Conservation (phyloP, 2,888 invertebrate genomes). For the Griposia aprilina region DNA sequence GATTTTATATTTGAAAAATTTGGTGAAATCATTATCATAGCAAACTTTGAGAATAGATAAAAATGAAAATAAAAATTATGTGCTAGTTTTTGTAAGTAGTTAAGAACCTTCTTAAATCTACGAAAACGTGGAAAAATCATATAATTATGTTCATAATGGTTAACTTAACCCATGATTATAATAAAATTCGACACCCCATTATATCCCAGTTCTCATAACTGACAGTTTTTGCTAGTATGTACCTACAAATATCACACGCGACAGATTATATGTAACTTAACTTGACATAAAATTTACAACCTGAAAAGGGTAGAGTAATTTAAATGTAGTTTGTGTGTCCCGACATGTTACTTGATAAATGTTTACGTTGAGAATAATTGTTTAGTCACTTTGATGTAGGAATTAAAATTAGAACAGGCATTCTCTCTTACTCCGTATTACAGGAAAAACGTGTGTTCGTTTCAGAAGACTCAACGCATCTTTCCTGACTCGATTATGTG, state of each 20-base stretch:
- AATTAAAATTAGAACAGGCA: slow-evolving; percentile 3
- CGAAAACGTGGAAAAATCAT: too few species aligned
- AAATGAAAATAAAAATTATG: too few species aligned
- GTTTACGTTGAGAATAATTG: slow-evolving; percentile 2
- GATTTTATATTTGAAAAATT: too few species aligned
- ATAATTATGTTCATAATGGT: too few species aligned
- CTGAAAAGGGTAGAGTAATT: slow-evolving; percentile 56
- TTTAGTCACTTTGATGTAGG: not conserved
- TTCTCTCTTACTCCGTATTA: not conserved
- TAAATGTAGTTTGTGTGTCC: slow-evolving; percentile 28
- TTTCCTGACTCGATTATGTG: too few species aligned
- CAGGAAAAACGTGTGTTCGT: not conserved
- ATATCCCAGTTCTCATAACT: not conserved
- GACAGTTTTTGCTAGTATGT: slow-evolving; percentile 28
- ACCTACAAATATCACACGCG: slow-evolving; percentile 13
- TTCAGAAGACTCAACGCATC: too few species aligned
- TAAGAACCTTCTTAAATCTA: too few species aligned
- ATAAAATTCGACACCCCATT: slow-evolving; percentile 25
- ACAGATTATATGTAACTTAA: slow-evolving; percentile 20
- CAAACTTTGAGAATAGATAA: too few species aligned
- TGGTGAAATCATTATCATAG: too few species aligned
- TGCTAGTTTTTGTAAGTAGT: too few species aligned
- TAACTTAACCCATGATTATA: not conserved
- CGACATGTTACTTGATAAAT: slow-evolving; percentile 19
- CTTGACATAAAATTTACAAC: slow-evolving; percentile 29